phyloP scores from a whole-genome alignment of 2,888 invertebrate genomes.

The Scaptomyza tumidula region DNA sequence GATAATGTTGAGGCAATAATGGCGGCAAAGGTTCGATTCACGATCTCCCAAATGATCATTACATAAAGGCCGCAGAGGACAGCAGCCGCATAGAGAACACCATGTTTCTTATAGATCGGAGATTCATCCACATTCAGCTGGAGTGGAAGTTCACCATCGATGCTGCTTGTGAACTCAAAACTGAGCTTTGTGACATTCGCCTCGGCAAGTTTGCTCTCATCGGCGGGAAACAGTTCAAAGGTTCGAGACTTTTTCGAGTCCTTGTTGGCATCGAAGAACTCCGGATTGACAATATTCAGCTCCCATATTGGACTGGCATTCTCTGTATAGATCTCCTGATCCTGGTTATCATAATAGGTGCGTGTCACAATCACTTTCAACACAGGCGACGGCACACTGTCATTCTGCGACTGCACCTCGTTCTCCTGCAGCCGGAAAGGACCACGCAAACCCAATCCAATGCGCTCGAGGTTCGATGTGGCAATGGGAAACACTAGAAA shows the following conservation, averaged over 20 bases:
- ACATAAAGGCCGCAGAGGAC: slow-evolving; percentile 90
- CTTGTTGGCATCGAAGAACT: slow-evolving; percentile 82
- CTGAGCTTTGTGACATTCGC: slow-evolving; percentile 71
- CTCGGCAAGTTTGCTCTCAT: slow-evolving; percentile 46
- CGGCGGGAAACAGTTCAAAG: slow-evolving; percentile 69
- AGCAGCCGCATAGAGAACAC: slow-evolving; percentile 90
- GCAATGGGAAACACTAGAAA: slow-evolving; percentile 77
- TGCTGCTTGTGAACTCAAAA: slow-evolving; percentile 78
- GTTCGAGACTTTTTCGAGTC: slow-evolving; percentile 85
- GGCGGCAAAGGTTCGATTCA: slow-evolving; percentile 90
- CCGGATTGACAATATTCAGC: slow-evolving; percentile 81
- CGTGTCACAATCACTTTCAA: slow-evolving; percentile 73
- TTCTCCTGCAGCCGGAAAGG: slow-evolving; percentile 86
- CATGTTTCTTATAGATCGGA: slow-evolving; percentile 88
- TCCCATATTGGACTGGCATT: slow-evolving; percentile 75
- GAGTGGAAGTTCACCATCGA: slow-evolving; percentile 84
- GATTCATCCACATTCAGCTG: slow-evolving; percentile 87
- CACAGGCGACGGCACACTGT: slow-evolving; percentile 63
- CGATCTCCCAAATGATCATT: slow-evolving; percentile 90
- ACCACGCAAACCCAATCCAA: slow-evolving; percentile 87
- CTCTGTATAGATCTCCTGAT: slow-evolving; percentile 64
- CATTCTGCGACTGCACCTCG: slow-evolving; percentile 60
- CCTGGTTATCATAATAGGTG: slow-evolving; percentile 70
- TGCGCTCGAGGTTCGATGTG: slow-evolving; percentile 83
- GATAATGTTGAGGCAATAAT: slow-evolving; percentile 90